These are phyloP conservation scores for Phragmatobia fuliginosa DNA, from an alignment of 2,888 invertebrate genomes.

Conservation along the genomic window DNA sequence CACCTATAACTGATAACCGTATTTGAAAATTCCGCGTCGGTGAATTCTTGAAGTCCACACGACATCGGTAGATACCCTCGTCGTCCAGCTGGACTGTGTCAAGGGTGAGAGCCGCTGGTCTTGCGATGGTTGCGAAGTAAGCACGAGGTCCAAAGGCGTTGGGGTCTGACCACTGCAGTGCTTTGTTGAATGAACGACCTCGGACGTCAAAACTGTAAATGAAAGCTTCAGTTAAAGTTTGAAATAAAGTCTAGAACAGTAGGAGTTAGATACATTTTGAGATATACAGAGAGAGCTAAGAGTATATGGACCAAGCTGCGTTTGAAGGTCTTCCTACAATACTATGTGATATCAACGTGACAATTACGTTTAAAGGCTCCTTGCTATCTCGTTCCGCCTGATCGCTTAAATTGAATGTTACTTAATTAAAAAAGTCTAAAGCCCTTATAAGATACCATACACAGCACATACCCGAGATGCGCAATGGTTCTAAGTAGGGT, in stretches of 20 bases:
- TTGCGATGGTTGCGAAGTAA: conserved; percentile 93
- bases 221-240: conserved; percentile 11
- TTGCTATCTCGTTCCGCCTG: background rate
- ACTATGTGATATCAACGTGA: background rate
- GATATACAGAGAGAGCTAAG: background rate
- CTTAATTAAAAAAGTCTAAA: background rate
- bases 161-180: conserved; percentile 94
- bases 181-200: conserved; percentile 93
- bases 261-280: background rate
- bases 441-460: background rate
- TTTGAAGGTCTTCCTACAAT: background rate
- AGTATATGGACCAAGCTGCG: background rate
- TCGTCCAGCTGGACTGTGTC: conserved; percentile 95
- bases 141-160: conserved; percentile 94
- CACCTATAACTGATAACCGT: conserved; percentile 95
- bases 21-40: conserved; percentile 96
- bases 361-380: background rate
- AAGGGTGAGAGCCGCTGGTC: conserved; percentile 93
- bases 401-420: background rate
- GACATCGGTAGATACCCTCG: conserved; percentile 94
- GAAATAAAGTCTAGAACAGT: background rate
- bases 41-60: conserved; percentile 96
- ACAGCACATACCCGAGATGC: background rate
- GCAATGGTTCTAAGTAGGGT: background rate
- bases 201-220: conserved; percentile 93